phyloP scores from a whole-genome alignment of 2,797 vertebrate species.

The Perdix hodgsoniae region DNA sequence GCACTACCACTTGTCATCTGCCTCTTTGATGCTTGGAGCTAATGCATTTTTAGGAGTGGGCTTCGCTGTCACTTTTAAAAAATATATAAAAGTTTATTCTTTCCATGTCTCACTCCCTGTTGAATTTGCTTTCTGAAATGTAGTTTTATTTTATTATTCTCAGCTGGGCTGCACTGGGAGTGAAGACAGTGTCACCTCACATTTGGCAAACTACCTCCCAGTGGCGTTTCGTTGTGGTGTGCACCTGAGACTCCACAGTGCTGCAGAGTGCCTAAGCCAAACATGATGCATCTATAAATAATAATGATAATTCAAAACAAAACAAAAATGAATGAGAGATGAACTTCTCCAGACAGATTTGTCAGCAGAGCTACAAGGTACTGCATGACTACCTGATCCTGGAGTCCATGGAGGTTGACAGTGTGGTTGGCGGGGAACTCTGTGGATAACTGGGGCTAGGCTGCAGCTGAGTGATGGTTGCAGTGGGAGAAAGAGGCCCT shows the following conservation, averaged over 20 bases:
- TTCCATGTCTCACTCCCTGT: neutral
- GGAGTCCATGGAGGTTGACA: neutral
- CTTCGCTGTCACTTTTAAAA: neutral
- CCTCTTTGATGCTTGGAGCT: neutral
- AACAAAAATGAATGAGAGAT: neutral
- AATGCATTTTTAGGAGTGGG: neutral
- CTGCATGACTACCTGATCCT: rapidly evolving
- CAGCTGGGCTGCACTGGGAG: neutral
- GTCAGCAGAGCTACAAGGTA: neutral
- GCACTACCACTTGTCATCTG: neutral
- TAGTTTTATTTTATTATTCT: slow-evolving; percentile 24
- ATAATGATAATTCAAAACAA: neutral
- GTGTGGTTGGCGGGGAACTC: neutral
- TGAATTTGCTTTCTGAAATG: neutral
- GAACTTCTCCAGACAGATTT: neutral
- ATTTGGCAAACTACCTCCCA: neutral
- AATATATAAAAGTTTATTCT: neutral
- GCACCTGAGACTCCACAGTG: neutral
- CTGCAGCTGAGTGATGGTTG: rapidly evolving
- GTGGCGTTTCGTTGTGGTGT: slow-evolving; percentile 2
- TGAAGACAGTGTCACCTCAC: neutral
- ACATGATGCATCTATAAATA: neutral
- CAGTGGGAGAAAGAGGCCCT: neutral
- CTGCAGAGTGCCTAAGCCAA: slow-evolving; percentile 14
- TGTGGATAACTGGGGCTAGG: no score